Evolutionary conservation across 1,140 invertebrate species (phyloP), one percentile per base, ranked within the genome.

Genomic region (Eriocheir sinensis): DNA sequence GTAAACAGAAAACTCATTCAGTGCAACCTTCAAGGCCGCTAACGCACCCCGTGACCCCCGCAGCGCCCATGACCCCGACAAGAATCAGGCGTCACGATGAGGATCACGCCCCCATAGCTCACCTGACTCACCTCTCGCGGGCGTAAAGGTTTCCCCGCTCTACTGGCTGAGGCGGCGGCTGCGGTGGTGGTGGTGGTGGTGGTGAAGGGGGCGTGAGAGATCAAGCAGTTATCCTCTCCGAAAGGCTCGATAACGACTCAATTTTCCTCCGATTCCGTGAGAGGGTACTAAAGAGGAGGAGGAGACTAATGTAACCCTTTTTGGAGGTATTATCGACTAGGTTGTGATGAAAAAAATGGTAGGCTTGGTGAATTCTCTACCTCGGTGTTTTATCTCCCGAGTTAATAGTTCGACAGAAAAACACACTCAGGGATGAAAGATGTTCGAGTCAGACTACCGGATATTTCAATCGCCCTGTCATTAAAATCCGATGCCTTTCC

Each of bases 1-100:
- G 21, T 41, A 21, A 72, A 72, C 60, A 72, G 60, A 72, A 72
- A 72, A 72, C 60, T 72, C 60, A 72, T 72, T 72, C 60, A 72
- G 60, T 21, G 27, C 60, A 72, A 72, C 21, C 60, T n/a, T 72
- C 60, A 72, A 72, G 60, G 60, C 60, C 60, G 60, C 60, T n/a
- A 12, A n/a, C 60, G 27, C 60, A 72, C 60, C 21, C 60, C 60
- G 60, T n/a, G 60, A 72, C 60, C 60, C 60, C 60, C 8, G n/a
- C 6, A n/a, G 60, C 60, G 27, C 27, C 60, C 60, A n/a, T 72
- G 60, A 72, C 60, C 60, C 60, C 60, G 60, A 72, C 60, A 72
- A 72, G 60, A n/a, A 72, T 72, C 60, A 72, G 21, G n/a, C 60
- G 60, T 72, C 60, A n/a, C 21, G 21, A n/a, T n/a, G 60, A n/a